Conservation (phyloP, 2,113 vertebrate species). For the Picathartes gymnocephalus region DNA sequence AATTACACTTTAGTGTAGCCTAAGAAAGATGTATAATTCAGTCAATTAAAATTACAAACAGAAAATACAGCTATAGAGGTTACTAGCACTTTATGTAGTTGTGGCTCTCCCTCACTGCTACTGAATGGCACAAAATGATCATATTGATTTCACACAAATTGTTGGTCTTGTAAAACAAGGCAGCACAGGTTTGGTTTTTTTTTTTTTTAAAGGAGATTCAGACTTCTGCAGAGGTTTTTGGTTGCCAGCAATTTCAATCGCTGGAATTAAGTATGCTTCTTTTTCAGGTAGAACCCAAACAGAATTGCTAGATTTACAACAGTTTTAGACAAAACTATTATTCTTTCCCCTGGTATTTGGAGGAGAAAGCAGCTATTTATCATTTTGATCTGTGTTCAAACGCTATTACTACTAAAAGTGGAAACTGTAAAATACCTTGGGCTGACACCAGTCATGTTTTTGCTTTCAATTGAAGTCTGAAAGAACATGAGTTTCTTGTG, state of each 20-base stretch:
- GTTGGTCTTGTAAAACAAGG: not conserved
- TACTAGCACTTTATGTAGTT: not conserved
- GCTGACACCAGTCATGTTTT: not conserved
- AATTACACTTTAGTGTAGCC: not conserved
- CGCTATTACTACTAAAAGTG: not conserved
- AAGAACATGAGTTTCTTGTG: not conserved
- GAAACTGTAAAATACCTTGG: not conserved
- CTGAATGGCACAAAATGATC: not conserved
- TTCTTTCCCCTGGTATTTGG: not conserved
- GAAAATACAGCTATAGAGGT: not conserved
- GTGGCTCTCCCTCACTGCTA: not conserved
- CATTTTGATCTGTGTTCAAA: not conserved
- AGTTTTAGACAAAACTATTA: not conserved
- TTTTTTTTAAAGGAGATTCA: not conserved
- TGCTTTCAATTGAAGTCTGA: not conserved
- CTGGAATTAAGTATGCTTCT: not conserved
- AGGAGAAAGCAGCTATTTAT: not conserved
- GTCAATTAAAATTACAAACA: not conserved
- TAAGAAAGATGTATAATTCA: slow-evolving; percentile 25
- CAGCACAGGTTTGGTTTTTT: too few relatives aligned
- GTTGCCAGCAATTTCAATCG: not conserved
- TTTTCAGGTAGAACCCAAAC: not conserved
- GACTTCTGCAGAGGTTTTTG: not conserved
- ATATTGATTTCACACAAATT: not conserved
- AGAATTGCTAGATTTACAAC: not conserved